Evolutionary conservation across 2,888 invertebrate genomes (phyloP).

Genomic region (Melinaea menophilus): DNA sequence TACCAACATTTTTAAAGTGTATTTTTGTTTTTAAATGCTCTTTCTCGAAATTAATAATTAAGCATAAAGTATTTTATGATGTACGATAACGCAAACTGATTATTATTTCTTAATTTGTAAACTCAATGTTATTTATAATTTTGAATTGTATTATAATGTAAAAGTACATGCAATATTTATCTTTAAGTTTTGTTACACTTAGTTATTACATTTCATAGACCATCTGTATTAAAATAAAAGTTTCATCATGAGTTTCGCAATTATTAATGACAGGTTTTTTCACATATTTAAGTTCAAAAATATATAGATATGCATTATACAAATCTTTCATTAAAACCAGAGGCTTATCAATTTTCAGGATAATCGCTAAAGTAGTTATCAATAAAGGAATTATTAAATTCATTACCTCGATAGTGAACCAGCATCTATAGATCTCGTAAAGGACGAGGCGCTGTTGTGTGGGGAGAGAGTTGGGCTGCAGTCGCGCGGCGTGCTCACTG

Average conservation of each 20-base stretch:
- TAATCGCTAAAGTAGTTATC: no score
- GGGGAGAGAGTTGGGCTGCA: constrained; percentile 91
- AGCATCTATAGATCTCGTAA: constrained; percentile 85
- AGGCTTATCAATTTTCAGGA: no score
- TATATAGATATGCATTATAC: no score
- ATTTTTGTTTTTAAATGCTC: constrained; percentile 18
- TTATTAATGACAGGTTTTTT: no score
- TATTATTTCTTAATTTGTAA: background rate
- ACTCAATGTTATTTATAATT: background rate
- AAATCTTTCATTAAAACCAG: no score
- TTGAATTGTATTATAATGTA: background rate
- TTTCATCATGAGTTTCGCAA: no score
- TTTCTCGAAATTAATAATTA: constrained; percentile 11
- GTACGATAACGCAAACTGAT: background rate
- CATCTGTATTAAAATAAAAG: no score
- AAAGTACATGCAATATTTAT: no score
- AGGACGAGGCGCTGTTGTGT: constrained; percentile 83
- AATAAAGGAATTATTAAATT: no score
- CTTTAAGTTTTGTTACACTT: no score
- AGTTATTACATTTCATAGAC: no score
- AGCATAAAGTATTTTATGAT: constrained; percentile 12
- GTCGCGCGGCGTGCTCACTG: constrained; percentile 88
- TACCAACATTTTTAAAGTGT: constrained; percentile 16
- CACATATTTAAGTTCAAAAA: no score
- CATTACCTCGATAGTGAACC: constrained; percentile 80